Conservation (phyloP, 2,113 vertebrate genomes). For the Antechinus flavipes region DNA sequence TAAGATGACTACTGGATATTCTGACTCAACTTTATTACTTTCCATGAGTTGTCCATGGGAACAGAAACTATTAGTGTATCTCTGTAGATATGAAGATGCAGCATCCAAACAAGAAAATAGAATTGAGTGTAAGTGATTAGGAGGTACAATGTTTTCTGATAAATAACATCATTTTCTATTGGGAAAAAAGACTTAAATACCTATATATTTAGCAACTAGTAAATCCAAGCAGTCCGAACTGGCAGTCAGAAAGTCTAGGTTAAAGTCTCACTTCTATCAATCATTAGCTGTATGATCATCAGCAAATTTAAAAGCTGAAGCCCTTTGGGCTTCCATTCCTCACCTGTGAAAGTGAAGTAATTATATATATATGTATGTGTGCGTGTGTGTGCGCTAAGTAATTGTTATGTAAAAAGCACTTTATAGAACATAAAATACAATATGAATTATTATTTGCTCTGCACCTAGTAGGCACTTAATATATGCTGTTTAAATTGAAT, state of each 20-base stretch:
- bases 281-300: conserved; percentile 6
- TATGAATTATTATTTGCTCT: neutral
- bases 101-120: neutral
- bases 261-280: neutral
- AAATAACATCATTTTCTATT: neutral
- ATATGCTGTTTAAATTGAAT: neutral
- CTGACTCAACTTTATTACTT: neutral
- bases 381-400: neutral
- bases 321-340: conserved; percentile 26
- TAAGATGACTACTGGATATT: neutral
- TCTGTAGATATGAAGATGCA: neutral
- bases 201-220: neutral
- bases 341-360: neutral
- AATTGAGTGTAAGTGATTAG: neutral
- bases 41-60: neutral
- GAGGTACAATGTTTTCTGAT: neutral
- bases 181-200: neutral
- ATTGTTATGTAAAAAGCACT: neutral
- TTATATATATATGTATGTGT: neutral
- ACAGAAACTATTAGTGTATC: neutral
- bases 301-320: conserved; percentile 10
- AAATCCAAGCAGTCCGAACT: neutral
- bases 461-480: neutral
- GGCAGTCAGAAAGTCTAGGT: conserved; percentile 19
- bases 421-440: neutral